phyloP scores from a whole-genome alignment of 2,113 vertebrate genomes.

The Pelmatolapia mariae region DNA sequence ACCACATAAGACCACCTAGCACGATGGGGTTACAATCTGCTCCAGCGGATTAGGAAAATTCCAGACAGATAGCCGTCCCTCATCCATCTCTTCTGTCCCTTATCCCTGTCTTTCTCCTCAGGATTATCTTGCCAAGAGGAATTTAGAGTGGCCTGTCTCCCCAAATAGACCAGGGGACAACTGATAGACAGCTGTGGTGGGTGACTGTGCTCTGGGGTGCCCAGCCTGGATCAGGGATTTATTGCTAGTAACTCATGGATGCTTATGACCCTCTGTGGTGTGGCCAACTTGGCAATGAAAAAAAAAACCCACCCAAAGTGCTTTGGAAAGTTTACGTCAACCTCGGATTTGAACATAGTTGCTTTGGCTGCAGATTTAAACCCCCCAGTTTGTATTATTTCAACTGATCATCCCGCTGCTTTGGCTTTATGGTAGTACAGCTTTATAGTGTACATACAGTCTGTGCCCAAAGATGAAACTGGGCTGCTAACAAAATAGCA shows the following conservation, averaged over 20 bases:
- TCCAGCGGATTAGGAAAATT: constrained; percentile 49
- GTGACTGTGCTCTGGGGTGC: constrained; percentile 29
- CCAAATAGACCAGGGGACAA: constrained; percentile 61
- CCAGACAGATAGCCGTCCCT: constrained; percentile 43
- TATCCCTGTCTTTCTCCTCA: constrained; percentile 49
- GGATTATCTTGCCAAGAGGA: constrained; percentile 63
- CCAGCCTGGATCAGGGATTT: constrained; percentile 33
- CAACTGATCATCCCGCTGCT: background rate
- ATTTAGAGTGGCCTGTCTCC: constrained; percentile 60
- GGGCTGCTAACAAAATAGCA: background rate
- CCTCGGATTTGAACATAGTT: background rate
- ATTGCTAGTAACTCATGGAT: constrained; percentile 6
- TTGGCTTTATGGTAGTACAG: background rate
- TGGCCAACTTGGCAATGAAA: constrained; percentile 24
- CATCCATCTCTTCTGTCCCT: constrained; percentile 2
- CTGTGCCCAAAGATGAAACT: background rate
- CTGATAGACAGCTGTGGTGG: constrained; percentile 56
- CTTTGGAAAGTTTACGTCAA: constrained; percentile 20
- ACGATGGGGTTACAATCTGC: constrained; percentile 2
- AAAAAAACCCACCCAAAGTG: background rate
- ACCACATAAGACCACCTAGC: background rate
- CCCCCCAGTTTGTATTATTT: background rate
- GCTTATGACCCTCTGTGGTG: constrained; percentile 12
- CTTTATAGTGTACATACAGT: background rate
- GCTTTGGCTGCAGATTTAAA: background rate